Percentiles rank a stretch among this genome's conserved stretches.
These are phyloP conservation scores for Drosophila paranaensis DNA, from an alignment of 2,888 invertebrate genomes.

Conservation along the genomic window DNA sequence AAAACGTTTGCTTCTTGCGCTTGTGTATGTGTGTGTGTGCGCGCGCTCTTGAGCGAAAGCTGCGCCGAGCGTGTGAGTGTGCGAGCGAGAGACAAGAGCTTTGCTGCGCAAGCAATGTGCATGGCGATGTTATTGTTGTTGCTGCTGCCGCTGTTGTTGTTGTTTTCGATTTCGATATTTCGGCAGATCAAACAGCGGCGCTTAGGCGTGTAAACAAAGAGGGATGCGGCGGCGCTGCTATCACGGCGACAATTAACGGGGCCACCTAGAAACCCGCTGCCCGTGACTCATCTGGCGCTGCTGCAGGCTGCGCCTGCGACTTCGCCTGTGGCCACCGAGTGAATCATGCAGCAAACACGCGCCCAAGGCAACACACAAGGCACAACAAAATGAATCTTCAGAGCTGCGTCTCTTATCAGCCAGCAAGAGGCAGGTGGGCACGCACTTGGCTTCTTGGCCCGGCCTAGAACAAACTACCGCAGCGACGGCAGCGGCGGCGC, in stretches of 20 bases:
- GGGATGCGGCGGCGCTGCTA: slow-evolving; percentile 37
- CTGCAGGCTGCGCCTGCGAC: slow-evolving; percentile 15
- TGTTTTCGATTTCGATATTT: slow-evolving; percentile 17
- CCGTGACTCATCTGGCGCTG: slow-evolving; percentile 54
- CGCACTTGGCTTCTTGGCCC: slow-evolving; percentile 43
- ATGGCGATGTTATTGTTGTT: slow-evolving; percentile 13
- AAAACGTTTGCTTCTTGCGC: slow-evolving; percentile 18
- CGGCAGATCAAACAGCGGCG: slow-evolving; percentile 57
- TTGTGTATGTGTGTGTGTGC: neutral
- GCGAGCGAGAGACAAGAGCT: slow-evolving; percentile 25
- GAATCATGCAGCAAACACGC: slow-evolving; percentile 66
- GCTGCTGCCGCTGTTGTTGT: slow-evolving; percentile 3
- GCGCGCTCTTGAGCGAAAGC: slow-evolving; percentile 31
- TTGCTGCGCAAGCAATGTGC: slow-evolving; percentile 44
- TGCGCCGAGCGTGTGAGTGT: neutral
- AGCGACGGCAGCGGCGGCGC: slow-evolving; percentile 41
- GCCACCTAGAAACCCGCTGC: slow-evolving; percentile 58
- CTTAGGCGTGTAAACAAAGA: slow-evolving; percentile 47
- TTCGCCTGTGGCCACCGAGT: slow-evolving; percentile 57
- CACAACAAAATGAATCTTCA: slow-evolving; percentile 28
- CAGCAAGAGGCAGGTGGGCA: slow-evolving; percentile 40
- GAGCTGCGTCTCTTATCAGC: slow-evolving; percentile 55
- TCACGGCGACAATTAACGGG: slow-evolving; percentile 55
- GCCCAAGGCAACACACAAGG: slow-evolving; percentile 37
- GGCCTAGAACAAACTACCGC: slow-evolving; percentile 55